These are phyloP conservation scores for Physella acuta DNA, from an alignment of 1,140 invertebrate species.

Conservation along the genomic window DNA sequence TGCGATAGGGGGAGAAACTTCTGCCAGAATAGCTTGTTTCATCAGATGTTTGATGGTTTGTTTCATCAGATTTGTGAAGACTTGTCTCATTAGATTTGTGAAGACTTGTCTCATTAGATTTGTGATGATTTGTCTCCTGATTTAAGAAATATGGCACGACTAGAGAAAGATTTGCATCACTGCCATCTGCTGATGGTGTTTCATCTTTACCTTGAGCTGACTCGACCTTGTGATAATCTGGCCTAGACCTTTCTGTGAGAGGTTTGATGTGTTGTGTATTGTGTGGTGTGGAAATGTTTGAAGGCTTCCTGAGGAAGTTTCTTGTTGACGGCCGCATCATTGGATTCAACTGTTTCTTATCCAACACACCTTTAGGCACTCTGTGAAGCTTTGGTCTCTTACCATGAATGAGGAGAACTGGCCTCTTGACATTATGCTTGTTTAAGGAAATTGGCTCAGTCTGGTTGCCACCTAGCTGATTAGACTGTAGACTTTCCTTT, in stretches of 20 bases:
- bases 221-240: not conserved
- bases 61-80: not conserved
- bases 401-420: slow-evolving; percentile 14
- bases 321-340: slow-evolving; percentile 18
- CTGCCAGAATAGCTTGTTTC: not conserved
- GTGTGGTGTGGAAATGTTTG: not conserved
- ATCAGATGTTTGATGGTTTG: not conserved
- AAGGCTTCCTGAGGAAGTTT: slow-evolving; percentile 6
- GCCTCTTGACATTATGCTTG: not conserved
- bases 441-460: not conserved
- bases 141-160: not conserved
- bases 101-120: not conserved
- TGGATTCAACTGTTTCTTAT: slow-evolving; percentile 22
- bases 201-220: not conserved
- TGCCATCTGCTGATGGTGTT: not conserved
- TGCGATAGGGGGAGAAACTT: not conserved
- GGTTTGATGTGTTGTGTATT: not conserved
- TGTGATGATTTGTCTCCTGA: not conserved
- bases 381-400: slow-evolving; percentile 20
- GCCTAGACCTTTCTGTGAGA: not conserved
- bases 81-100: not conserved
- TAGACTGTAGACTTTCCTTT: not conserved
- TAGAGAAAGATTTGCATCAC: not conserved
- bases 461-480: not conserved
- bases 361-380: not conserved